A percentile compares a stretch with the other conserved stretches of the same genome.
phyloP scores from a whole-genome alignment of 2,888 invertebrate species.

The Nephrocerus scutellatus region DNA sequence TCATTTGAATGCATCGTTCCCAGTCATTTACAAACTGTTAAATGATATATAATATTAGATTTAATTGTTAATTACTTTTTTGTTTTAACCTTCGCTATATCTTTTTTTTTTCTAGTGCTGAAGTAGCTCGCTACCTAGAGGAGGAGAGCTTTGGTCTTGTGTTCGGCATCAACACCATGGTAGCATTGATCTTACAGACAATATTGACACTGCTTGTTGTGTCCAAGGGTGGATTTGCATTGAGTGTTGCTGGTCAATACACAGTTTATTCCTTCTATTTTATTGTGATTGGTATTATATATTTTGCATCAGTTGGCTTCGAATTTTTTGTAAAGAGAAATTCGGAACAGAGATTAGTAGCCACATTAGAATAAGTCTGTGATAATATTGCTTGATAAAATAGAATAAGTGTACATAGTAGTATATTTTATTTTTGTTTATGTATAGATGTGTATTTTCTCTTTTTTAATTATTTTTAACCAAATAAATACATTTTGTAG shows the following conservation, averaged over 20 bases:
- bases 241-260: constrained; percentile 36
- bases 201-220: constrained; percentile 56
- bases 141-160: constrained; percentile 84
- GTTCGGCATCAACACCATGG: constrained; percentile 82
- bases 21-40: too few relatives aligned
- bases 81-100: not conserved
- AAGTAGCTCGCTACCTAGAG: constrained; percentile 73
- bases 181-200: constrained; percentile 72
- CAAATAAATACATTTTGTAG: too few relatives aligned
- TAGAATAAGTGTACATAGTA: too few relatives aligned
- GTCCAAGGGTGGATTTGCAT: constrained; percentile 35
- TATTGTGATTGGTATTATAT: constrained; percentile 35
- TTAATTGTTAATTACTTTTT: not conserved
- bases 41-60: constrained; percentile 2
- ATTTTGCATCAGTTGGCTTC: constrained; percentile 32
- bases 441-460: too few relatives aligned
- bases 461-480: too few relatives aligned
- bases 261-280: constrained; percentile 44
- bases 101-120: constrained; percentile 56
- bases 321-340: constrained; percentile 29
- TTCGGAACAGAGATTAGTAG: not conserved
- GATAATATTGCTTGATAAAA: too few relatives aligned
- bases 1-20: too few relatives aligned
- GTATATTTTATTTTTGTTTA: too few relatives aligned
- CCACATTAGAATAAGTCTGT: not conserved